These are phyloP conservation scores for Pilophorus perplexus DNA, from an alignment of 2,888 invertebrate genomes.

Conservation along the genomic window DNA sequence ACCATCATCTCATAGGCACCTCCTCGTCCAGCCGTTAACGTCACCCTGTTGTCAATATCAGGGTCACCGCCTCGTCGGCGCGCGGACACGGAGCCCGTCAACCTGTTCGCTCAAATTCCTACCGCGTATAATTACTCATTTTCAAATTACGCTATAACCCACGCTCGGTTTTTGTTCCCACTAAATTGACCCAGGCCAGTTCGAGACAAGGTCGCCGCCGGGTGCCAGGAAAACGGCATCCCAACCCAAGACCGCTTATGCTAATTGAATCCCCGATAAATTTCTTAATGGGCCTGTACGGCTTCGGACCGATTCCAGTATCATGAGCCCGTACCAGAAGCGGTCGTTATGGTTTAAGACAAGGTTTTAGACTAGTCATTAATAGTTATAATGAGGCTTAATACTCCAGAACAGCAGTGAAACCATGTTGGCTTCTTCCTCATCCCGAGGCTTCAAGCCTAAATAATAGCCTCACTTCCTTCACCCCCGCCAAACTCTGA, in stretches of 20 bases:
- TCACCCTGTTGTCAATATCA: slow-evolving; percentile 13
- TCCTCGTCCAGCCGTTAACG: background rate
- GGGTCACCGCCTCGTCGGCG: slow-evolving; percentile 30
- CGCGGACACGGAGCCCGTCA: slow-evolving; percentile 4
- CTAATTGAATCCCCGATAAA: slow-evolving; percentile 20
- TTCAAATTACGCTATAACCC: too few species aligned
- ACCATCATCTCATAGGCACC: too few species aligned
- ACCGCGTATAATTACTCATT: too few species aligned
- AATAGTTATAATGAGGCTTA: slow-evolving; percentile 19
- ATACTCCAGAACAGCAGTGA: background rate
- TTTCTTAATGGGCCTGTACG: slow-evolving; percentile 13
- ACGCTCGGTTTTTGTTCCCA: too few species aligned
- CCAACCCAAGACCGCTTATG: background rate
- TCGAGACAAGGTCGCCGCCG: too few species aligned
- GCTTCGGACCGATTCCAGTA: too few species aligned
- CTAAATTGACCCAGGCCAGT: too few species aligned
- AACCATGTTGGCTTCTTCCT: background rate
- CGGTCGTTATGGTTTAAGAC: too few species aligned
- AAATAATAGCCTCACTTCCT: slow-evolving; percentile 10
- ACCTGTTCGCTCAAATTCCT: slow-evolving; percentile 16
- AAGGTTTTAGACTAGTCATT: slow-evolving; percentile 16
- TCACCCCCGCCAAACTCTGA: slow-evolving; percentile 23
- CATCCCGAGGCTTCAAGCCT: slow-evolving; percentile 1
- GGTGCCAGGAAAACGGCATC: too few species aligned
- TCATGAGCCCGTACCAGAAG: too few species aligned